Evolutionary conservation across 2,113 vertebrate species (phyloP).

Genomic region (Grus americana): DNA sequence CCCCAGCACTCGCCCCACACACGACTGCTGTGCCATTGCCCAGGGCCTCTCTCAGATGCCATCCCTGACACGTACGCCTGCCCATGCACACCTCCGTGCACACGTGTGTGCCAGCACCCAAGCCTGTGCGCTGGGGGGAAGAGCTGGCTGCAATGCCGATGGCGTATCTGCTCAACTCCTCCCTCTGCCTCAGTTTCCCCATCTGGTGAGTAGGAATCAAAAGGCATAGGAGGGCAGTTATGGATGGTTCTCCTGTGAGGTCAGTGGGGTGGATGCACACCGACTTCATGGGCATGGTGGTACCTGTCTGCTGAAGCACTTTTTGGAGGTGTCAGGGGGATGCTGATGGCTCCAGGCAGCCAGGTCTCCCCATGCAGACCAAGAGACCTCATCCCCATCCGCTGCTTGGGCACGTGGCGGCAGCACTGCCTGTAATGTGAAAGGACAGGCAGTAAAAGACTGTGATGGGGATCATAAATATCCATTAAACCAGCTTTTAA

Average conservation of each 20-base stretch:
- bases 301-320: not conserved
- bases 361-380: not conserved
- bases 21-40: rapidly evolving
- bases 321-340: not conserved
- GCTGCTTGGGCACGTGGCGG: rapidly evolving
- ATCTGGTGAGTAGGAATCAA: not conserved
- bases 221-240: rapidly evolving
- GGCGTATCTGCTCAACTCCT: not conserved
- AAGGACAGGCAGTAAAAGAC: constrained; percentile 41
- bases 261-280: rapidly evolving
- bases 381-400: not conserved
- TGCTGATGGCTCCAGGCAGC: not conserved
- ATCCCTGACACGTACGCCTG: rapidly evolving
- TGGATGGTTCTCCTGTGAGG: not conserved
- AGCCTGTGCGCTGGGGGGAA: rapidly evolving
- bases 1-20: not conserved
- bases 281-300: not conserved
- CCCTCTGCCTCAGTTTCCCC: not conserved
- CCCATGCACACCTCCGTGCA: rapidly evolving
- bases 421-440: not conserved
- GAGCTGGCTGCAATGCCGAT: not conserved
- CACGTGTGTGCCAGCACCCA: rapidly evolving
- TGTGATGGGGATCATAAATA: constrained; percentile 55
- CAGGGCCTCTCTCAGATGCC: not conserved
- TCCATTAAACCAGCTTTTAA: constrained; percentile 59